Base-by-base conservation (phyloP, 2,113 vertebrate species). In the Elanoides forficatus region DNA sequence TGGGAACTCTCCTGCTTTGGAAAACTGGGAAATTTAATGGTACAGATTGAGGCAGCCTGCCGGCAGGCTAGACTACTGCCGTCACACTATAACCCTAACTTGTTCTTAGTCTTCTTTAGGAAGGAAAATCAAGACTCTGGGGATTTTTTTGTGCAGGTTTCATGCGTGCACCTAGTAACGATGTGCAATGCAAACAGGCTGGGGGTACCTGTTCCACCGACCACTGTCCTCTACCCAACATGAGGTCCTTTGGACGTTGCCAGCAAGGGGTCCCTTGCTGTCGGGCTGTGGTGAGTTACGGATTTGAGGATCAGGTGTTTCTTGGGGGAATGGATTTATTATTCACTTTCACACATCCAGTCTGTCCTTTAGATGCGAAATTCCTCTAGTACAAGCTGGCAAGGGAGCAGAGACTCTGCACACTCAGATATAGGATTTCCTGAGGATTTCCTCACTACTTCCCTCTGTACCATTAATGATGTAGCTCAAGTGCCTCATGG, bases 201-300 rank as follows among this genome's bases (percentile, higher is more conserved):
- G 95, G 95, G 40, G 96, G 96, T 0, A 20, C 26, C 78, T 97
- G 96, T 10, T 81, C 74, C 48, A 17, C 40, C 0, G 0, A 5
- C 13, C 78, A 0, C 62, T 97, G 96, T 52, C 66, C 90, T 59
- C 43, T 4, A 2, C 65, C 73, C 67, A 53, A 40, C 3, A 68
- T 0, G 0, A 96, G 90, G 32, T 17, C 84, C 87, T 95, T 97
- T 0, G 96, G 96, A 27, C 60, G 0, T 4, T 97, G 96, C 84
- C 90, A 94, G 56, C 47, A 27, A 80, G 93, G 81, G 8, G 48
- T 95, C 15, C 76, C 48, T 40, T 97, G 96, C 60, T 97, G 95
- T 16, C 73, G 91, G 43, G 36, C 60, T 11, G 27, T 91, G 95
- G 96, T 97, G 89, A 95, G 96, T 91, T 34, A 34, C 1, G 19